Conservation (phyloP, 1,140 invertebrate species). For the Nephotettix cincticeps region DNA sequence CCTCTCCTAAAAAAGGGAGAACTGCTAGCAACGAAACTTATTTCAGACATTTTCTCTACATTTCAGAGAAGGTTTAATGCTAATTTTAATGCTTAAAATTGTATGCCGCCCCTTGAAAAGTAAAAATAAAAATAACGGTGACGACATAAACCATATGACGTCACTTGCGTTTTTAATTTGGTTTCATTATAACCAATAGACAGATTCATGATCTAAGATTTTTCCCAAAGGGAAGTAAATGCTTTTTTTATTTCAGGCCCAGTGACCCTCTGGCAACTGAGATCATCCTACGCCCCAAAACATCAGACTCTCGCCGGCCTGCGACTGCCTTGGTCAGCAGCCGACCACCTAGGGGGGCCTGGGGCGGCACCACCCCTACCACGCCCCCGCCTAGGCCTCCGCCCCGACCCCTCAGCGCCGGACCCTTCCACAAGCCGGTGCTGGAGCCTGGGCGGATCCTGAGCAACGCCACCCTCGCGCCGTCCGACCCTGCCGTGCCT, state of each 20-base stretch:
- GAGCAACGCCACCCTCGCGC: slow-evolving; percentile 50
- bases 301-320: slow-evolving; percentile 44
- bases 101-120: too few relatives aligned
- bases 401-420: slow-evolving; percentile 56
- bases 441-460: slow-evolving; percentile 53
- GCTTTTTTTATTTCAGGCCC: slow-evolving; percentile 37
- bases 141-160: too few relatives aligned
- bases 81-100: too few relatives aligned
- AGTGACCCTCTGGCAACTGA: slow-evolving; percentile 34
- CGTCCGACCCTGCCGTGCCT: slow-evolving; percentile 61
- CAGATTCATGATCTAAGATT: too few relatives aligned
- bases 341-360: slow-evolving; percentile 49
- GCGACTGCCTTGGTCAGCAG: slow-evolving; percentile 34
- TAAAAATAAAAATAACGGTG: too few relatives aligned
- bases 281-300: slow-evolving; percentile 46
- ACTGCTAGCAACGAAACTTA: too few relatives aligned
- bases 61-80: too few relatives aligned
- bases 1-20: too few relatives aligned
- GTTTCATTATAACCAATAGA: too few relatives aligned
- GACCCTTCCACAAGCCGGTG: slow-evolving; percentile 56
- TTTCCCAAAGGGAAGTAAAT: too few relatives aligned
- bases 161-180: too few relatives aligned
- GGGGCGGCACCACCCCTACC: slow-evolving; percentile 49
- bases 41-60: too few relatives aligned
- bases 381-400: slow-evolving; percentile 40